phyloP scores from a whole-genome alignment of 2,113 vertebrate species.

The Narcine bancroftii region DNA sequence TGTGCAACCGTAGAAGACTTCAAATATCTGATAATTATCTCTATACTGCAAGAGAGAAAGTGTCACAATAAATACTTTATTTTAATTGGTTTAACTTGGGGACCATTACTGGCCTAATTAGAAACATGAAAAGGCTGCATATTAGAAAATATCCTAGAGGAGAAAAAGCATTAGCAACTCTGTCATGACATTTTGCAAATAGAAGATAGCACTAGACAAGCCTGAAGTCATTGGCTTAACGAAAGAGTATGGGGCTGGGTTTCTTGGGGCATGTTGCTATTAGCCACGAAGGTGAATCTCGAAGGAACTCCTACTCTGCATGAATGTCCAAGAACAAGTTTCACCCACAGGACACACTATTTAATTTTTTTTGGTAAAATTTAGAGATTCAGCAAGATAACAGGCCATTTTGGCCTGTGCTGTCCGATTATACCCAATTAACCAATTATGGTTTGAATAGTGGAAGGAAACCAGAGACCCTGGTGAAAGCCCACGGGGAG shows the following conservation, averaged over 20 bases:
- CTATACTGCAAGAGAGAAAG: conserved; percentile 53
- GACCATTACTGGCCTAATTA: conserved; percentile 80
- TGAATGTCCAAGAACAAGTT: background rate
- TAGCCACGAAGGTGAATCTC: background rate
- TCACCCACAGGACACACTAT: background rate
- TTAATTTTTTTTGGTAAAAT: no score
- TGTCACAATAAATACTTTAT: conserved; percentile 73
- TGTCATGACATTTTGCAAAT: conserved; percentile 66
- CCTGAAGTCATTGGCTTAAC: background rate
- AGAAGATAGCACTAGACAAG: conserved; percentile 55
- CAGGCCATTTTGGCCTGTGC: no score
- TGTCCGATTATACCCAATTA: no score
- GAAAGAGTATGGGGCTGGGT: background rate
- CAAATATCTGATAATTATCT: conserved; percentile 76
- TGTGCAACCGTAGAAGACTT: conserved; percentile 71
- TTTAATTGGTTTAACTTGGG: conserved; percentile 83
- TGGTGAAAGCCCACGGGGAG: no score
- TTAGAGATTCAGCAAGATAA: no score
- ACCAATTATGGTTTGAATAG: no score
- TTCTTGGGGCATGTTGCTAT: background rate
- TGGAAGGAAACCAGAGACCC: no score
- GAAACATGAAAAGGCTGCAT: conserved; percentile 78
- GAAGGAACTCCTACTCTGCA: background rate
- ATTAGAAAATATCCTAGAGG: conserved; percentile 75
- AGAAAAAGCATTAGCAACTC: conserved; percentile 70